Base-by-base conservation (phyloP, 2,797 vertebrate genomes). In the Microcaecilia unicolor region DNA sequence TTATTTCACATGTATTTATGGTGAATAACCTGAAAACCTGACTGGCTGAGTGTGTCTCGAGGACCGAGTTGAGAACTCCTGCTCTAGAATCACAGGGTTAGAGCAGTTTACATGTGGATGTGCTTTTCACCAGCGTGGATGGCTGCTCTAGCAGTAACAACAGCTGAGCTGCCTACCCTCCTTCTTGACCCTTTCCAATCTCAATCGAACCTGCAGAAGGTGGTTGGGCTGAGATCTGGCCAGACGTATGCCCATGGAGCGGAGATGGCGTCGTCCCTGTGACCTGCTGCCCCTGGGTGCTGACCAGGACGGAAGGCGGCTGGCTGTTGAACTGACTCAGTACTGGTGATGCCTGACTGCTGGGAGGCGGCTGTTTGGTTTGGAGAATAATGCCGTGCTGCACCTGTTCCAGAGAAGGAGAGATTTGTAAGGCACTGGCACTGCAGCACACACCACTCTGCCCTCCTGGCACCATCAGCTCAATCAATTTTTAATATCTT, bases 351-450 rank as follows among this genome's bases (percentile, higher is more conserved):
- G 34, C 19, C 34, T 65, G 64, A 37, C 55, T 52, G 33, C 62
- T 42, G 15, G 71, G 39, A 3, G 72, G 35, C 29, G 72, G 65
- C 28, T 84, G 87, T 60, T 92, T 90, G 31, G 77, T 67, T 55
- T 92, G 88, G 22, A 93, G 66, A 37, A 96, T 64, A 40, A 93
- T 85, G 53, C 67, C 90, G 34, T 92, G 88, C 15, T 90, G 87
- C 43, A 91, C 72, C 90, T 96, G 64, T 16, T 44, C 28, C 54
- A 31, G 22, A 35, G 31, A 35, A 21, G 23, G 25, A 25, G 28
- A 48, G 41, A 11, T 34, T 20, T 9, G 5, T 24, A 11, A 16
- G 31, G 5, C 15, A 10, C n/a, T n/a, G n/a, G n/a, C n/a, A n/a
- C n/a, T n/a, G n/a, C n/a, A n/a, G n/a, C n/a, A n/a, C n/a, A n/a